Base-by-base conservation (phyloP, 2,797 vertebrate genomes). In the Oreonectes daqikongensis region DNA sequence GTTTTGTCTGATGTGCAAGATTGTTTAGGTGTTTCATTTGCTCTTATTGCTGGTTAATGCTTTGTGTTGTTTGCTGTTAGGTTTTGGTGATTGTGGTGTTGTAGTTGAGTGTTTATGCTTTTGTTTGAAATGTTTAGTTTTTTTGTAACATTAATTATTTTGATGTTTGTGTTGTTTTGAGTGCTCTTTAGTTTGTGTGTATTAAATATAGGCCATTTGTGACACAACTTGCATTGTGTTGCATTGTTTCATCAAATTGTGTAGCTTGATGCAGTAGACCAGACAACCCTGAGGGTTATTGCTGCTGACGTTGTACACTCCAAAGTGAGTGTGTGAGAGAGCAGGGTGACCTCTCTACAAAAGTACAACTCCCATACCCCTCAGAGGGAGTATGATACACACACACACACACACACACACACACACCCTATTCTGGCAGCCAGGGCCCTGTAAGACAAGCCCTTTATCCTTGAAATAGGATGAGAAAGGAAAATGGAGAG, bases 321-420 rank as follows among this genome's bases (percentile, higher is more conserved):
- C 46, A 22, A 32, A 59, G 61, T 38, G 38, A 60, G 32, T 57
- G 2, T 59, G n/a, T n/a, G n/a, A n/a, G 38, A 46, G 40, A 69
- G 74, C 61, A n/a, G 55, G 42, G 32, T 69, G 55, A 77, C 74
- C 66, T 68, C 73, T 75, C 5, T 28, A 48, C 52, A 68, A 15
- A 75, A 75, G 64, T 68, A 75, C 73, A 35, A 67, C 72, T 75
- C 40, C n/a, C 64, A 68, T 53, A 75, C 63, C 73, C 64, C 64
- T 75, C 64, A 46, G 72, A 75, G 72, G 61, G 61, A 75, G 61
- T 53, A 55, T 55, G 52, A 75, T 68, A 75, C 46, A 48, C 32
- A 10, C 17, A 66, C 63, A 66, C 63, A 17, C 5, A 3, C 40
- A 10, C 7, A 18, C 14, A 32, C 48, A 50, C 48, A 50, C 18